These are phyloP conservation scores for Steinernema hermaphroditum DNA, from an alignment of 2,888 invertebrate genomes.

Conservation along the genomic window DNA sequence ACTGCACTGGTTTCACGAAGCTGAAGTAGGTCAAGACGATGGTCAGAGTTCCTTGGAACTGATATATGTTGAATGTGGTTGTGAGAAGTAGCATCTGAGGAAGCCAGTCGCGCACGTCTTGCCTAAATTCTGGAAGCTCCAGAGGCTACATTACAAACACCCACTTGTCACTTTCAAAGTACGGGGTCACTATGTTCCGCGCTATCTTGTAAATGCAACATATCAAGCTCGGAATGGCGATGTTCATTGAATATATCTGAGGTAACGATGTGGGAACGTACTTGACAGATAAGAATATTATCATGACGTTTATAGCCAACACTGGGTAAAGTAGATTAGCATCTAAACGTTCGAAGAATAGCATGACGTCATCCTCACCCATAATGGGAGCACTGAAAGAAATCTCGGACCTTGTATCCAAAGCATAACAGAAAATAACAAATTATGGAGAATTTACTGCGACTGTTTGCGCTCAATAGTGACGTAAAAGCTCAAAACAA, in stretches of 20 bases:
- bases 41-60: conserved; percentile 11
- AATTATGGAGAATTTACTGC: no score
- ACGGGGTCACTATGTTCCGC: background rate
- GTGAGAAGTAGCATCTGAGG: conserved; percentile 11
- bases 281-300: conserved; percentile 6
- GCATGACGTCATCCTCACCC: no score
- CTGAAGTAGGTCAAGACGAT: conserved; percentile 12
- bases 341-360: conserved; percentile 17
- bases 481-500: no score
- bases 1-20: conserved; percentile 14
- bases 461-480: no score
- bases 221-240: conserved; percentile 15
- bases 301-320: background rate
- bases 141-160: no score
- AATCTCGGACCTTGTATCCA: no score
- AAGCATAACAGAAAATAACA: no score
- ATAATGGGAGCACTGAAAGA: no score
- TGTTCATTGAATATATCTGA: conserved; percentile 20
- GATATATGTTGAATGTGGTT: conserved; percentile 23
- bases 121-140: no score
- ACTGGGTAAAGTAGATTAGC: background rate
- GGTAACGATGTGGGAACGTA: conserved; percentile 4
- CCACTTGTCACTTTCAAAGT: conserved; percentile 11
- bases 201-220: conserved; percentile 8
- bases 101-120: conserved; percentile 11